Conservation (phyloP, 2,888 invertebrate genomes). For the Rhogogaster chlorosoma region DNA sequence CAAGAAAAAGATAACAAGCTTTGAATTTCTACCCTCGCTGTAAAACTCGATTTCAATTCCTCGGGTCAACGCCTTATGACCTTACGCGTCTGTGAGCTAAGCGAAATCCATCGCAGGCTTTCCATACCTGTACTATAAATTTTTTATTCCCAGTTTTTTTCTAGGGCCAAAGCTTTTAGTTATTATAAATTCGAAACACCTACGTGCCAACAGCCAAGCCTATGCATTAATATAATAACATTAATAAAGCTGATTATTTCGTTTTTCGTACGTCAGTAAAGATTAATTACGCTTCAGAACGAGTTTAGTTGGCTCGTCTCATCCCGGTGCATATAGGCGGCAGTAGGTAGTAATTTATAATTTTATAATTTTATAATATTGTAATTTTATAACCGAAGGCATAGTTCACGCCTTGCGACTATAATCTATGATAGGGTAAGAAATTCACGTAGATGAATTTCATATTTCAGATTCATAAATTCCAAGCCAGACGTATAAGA, state of each 20-base stretch:
- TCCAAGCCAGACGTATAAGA: not conserved
- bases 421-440: not conserved
- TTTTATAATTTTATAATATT: constrained; percentile 13
- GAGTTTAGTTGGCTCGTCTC: constrained; percentile 18
- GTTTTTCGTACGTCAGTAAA: constrained; percentile 21
- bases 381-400: constrained; percentile 9
- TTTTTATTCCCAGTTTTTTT: not conserved
- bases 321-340: not conserved
- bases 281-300: constrained; percentile 25
- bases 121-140: not conserved
- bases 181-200: constrained; percentile 5
- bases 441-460: not conserved
- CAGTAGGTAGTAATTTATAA: constrained; percentile 7
- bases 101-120: not conserved
- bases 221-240: constrained; percentile 30
- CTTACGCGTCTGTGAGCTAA: not conserved
- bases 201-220: not conserved
- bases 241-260: constrained; percentile 11
- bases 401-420: constrained; percentile 8
- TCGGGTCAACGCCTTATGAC: constrained; percentile 16
- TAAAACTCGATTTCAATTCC: not conserved
- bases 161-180: not conserved
- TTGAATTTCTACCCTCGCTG: not conserved
- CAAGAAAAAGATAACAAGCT: constrained; percentile 19
- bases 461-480: not conserved